Base-by-base conservation (phyloP, 2,888 invertebrate species). In the Microchrysa polita region DNA sequence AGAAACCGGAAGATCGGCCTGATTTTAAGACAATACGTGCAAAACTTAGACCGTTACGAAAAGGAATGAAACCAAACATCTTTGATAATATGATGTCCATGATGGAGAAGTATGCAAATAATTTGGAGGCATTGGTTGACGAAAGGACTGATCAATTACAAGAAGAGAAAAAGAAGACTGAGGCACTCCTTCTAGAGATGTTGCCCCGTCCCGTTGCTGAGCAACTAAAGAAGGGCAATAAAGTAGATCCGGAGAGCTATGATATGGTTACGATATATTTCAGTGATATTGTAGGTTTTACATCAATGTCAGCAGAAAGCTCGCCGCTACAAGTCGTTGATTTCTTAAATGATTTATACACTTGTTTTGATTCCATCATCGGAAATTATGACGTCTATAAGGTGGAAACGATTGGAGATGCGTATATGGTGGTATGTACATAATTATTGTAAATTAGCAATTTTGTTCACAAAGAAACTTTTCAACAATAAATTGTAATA, bases 71-170 rank as follows among this genome's bases (percentile, higher is more conserved):
- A 84, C 92, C 95, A 18, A 97, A 97, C 84, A 97, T 98, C 79
- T 95, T 97, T 80, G 98, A 98, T 84, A 97, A 97, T 82, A 97
- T 98, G 96, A 94, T 97, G 89, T 93, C 94, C 0, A 96, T 97
- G 90, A 96, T 98, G 96, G 97, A 97, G 83, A 96, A 96, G 81
- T 97, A 98, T 82, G 96, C 97, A 12, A 96, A 94, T 80, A 97
- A 97, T 84, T 87, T 98, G 79, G 97, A 98, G 84, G 94, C 91
- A 0, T 86, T 97, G 1, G 97, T 98, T 0, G 96, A 96, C 81
- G 97, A 97, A 83, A 88, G 97, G 74, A 97, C 97, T 0, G 94
- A 95, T 83, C 95, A 96, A 82, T 86, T 98, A 74, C 93, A 94
- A 79, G 96, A 96, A 83, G 98, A 98, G 86, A 97, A 97, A 85